Percentiles rank a stretch among this genome's conserved stretches.
Evolutionary conservation across 2,113 vertebrate genomes (phyloP).

Genomic region (Epinephelus moara): DNA sequence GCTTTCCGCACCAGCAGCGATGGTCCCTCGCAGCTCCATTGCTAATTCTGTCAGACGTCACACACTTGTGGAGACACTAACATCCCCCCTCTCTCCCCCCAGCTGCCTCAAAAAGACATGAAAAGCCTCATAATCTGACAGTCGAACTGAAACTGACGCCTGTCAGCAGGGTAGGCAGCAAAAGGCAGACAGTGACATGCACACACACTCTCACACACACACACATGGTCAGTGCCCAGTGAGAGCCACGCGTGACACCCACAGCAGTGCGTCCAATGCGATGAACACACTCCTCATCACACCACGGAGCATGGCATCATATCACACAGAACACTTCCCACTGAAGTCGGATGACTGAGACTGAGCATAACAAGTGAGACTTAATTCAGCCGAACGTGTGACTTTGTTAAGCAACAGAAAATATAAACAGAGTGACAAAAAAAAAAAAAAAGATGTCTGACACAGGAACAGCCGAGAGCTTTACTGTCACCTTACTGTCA

Average conservation of each 20-base stretch:
- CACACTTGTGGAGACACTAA: conserved; percentile 16
- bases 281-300: conserved; percentile 43
- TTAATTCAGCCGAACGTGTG: conserved; percentile 21
- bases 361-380: not conserved
- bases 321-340: not conserved
- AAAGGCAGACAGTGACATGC: conserved; percentile 8
- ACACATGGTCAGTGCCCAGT: conserved; percentile 10
- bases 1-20: conserved; percentile 44
- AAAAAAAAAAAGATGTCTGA: not conserved
- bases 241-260: conserved; percentile 5
- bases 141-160: conserved; percentile 49
- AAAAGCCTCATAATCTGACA: conserved; percentile 50
- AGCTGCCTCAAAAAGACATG: conserved; percentile 35
- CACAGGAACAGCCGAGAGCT: not conserved
- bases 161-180: conserved; percentile 24
- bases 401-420: not conserved
- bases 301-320: not conserved
- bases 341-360: conserved; percentile 7
- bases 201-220: not conserved
- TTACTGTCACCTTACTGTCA: not conserved
- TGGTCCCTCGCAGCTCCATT: conserved; percentile 42
- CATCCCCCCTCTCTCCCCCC: not conserved
- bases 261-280: conserved; percentile 22
- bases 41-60: conserved; percentile 52
- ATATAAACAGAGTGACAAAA: not conserved